Conservation (phyloP, 2,113 vertebrate species). For the Dasyprocta punctata region DNA sequence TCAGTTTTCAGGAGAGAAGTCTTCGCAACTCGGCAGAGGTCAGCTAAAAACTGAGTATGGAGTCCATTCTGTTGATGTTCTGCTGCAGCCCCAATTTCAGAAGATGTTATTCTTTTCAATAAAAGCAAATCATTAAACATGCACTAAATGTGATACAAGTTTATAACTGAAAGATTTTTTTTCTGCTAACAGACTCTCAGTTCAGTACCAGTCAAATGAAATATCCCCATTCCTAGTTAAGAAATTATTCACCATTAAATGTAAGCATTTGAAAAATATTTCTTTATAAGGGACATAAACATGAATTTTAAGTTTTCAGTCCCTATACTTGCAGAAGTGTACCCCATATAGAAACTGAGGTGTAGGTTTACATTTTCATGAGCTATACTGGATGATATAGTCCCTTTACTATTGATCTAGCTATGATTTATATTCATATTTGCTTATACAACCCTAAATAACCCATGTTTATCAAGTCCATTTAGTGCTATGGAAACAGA, state of each 20-base stretch:
- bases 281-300: constrained; percentile 29
- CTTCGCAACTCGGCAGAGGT: not conserved
- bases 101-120: constrained; percentile 7
- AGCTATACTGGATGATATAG: not conserved
- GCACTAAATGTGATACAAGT: not conserved
- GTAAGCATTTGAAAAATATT: constrained; percentile 7
- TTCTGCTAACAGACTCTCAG: constrained; percentile 3
- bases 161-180: not conserved
- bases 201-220: not conserved
- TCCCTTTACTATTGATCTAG: not conserved
- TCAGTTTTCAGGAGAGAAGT: not conserved
- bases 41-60: not conserved
- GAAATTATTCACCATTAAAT: not conserved
- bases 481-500: not conserved
- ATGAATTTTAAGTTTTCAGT: constrained; percentile 36
- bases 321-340: not conserved
- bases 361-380: not conserved
- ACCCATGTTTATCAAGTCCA: not conserved
- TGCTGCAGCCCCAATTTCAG: not conserved
- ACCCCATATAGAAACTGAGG: not conserved
- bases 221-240: not conserved
- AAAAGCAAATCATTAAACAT: not conserved
- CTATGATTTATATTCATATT: not conserved
- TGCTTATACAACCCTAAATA: not conserved
- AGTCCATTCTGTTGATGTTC: not conserved